Evolutionary conservation across 2,888 invertebrate genomes (phyloP).

Genomic region (Drosophila ustulata): DNA sequence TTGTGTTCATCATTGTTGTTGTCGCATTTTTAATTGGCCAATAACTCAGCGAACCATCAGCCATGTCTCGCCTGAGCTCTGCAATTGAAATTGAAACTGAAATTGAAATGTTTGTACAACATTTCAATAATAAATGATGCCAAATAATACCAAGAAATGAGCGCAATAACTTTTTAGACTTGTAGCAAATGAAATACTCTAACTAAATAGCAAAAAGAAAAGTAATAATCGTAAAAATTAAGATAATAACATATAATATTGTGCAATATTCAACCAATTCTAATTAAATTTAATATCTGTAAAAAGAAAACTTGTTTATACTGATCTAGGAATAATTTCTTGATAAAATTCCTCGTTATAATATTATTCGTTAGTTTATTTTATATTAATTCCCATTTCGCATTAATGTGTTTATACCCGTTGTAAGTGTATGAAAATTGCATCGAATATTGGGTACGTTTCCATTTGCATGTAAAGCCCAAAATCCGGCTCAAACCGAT

Average conservation of each 20-base stretch:
- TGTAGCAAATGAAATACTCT: conserved; percentile 20
- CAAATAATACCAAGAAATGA: conserved; percentile 39
- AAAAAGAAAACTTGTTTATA: no score
- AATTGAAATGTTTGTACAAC: conserved; percentile 59
- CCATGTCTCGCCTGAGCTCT: conserved; percentile 20
- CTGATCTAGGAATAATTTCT: no score
- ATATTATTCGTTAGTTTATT: no score
- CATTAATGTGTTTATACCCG: background rate
- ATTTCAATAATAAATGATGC: conserved; percentile 49
- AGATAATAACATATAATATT: background rate
- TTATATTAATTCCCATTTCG: background rate
- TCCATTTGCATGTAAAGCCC: conserved; percentile 39
- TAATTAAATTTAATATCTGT: no score
- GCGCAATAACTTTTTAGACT: accelerated
- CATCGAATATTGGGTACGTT: conserved; percentile 23
- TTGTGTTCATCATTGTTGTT: conserved; percentile 7
- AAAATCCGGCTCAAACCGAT: conserved; percentile 53
- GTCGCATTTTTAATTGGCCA: conserved; percentile 44
- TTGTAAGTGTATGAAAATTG: conserved; percentile 11
- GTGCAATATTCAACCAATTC: background rate
- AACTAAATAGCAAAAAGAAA: background rate
- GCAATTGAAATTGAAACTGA: conserved; percentile 60
- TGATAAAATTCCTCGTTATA: no score
- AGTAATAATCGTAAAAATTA: background rate
- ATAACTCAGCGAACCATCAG: conserved; percentile 31